Evolutionary conservation across 2,113 vertebrate genomes (phyloP).

Genomic region (Psilopogon haemacephalus): DNA sequence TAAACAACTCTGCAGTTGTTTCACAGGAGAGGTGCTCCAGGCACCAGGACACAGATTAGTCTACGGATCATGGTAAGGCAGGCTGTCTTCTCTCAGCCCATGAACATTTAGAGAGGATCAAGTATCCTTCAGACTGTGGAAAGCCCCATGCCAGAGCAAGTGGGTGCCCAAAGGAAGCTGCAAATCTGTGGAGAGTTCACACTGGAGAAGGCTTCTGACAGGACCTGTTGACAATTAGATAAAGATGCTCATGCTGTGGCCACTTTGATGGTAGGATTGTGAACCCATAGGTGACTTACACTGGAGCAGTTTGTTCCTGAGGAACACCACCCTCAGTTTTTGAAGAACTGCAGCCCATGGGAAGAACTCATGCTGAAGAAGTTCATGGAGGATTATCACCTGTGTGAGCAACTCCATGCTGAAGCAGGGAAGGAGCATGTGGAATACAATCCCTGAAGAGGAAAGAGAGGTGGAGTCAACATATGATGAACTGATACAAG

Average conservation of each 20-base stretch:
- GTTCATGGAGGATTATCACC: neutral
- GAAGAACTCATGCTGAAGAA: neutral
- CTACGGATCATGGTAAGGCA: neutral
- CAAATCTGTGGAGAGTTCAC: fast-evolving
- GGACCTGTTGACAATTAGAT: neutral
- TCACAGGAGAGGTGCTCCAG: neutral
- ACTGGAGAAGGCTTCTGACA: neutral
- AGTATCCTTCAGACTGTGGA: neutral
- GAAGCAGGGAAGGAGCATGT: too few species aligned
- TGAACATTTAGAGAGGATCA: neutral
- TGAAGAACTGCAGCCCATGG: neutral
- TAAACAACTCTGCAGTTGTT: too few species aligned
- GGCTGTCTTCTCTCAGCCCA: neutral
- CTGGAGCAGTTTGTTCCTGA: neutral
- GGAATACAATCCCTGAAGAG: too few species aligned
- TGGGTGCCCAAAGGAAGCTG: neutral
- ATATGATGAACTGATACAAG: too few species aligned
- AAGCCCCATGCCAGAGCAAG: fast-evolving
- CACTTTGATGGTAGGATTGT: neutral
- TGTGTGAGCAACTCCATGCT: too few species aligned
- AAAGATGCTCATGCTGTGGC: fast-evolving
- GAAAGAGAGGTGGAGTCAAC: too few species aligned
- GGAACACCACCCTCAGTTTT: too few species aligned
- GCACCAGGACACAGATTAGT: fast-evolving
- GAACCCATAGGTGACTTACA: fast-evolving